Evolutionary conservation across 2,113 vertebrate species (phyloP).

Genomic region (Ptychochromis oligacanthus): DNA sequence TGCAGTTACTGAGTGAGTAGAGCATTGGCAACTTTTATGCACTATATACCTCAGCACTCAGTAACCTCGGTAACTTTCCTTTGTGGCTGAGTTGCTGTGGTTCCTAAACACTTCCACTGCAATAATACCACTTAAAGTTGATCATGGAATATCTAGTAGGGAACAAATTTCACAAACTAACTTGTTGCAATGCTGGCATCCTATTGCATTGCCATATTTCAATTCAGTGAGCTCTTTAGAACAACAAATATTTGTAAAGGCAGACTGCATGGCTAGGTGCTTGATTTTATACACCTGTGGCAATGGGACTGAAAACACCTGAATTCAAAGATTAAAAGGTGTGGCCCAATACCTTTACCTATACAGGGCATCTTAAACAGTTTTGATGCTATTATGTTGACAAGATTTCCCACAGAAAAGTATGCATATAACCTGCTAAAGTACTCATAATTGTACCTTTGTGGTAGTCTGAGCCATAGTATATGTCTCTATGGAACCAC

Average conservation of each 20-base stretch:
- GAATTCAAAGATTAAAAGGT: too few species aligned
- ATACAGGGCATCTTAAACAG: accelerated
- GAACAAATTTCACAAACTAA: not conserved
- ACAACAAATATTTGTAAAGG: not conserved
- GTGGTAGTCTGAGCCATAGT: too few species aligned
- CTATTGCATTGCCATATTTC: not conserved
- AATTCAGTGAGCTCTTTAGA: not conserved
- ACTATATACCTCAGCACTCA: not conserved
- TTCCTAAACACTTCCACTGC: not conserved
- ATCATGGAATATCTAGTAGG: too few species aligned
- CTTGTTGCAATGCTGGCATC: not conserved
- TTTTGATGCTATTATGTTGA: too few species aligned
- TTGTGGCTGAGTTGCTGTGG: not conserved
- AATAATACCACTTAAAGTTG: not conserved
- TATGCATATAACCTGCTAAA: too few species aligned
- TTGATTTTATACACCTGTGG: not conserved
- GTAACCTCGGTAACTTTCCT: not conserved
- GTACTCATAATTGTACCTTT: too few species aligned
- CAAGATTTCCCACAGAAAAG: too few species aligned
- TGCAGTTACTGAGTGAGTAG: too few species aligned
- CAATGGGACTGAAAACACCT: not conserved
- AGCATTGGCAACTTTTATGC: too few species aligned
- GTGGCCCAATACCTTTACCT: too few species aligned
- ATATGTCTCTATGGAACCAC: too few species aligned
- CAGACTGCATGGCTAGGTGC: not conserved